Percentiles rank a stretch among this genome's conserved stretches.
phyloP scores from a whole-genome alignment of 2,888 invertebrate species.

The Zele albiditarsus region DNA sequence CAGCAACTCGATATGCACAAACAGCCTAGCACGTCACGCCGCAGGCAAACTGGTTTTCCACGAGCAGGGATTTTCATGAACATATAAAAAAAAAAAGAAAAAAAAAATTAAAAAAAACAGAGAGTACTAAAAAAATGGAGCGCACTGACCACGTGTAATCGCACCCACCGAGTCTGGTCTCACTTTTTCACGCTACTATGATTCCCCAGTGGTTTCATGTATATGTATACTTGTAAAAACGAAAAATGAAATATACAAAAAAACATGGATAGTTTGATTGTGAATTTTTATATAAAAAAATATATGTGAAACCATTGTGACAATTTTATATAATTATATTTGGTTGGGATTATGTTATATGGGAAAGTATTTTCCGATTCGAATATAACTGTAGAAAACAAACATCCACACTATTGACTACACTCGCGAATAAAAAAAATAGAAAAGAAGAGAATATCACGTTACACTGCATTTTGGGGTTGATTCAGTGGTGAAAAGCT shows the following conservation, averaged over 20 bases:
- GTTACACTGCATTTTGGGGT: no score
- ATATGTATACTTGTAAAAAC: neutral
- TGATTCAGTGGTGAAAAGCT: no score
- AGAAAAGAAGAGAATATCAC: no score
- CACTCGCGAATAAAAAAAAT: no score
- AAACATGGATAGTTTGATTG: neutral
- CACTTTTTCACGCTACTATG: neutral
- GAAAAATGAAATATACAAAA: neutral
- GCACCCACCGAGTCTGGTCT: neutral
- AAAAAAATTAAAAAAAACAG: slow-evolving; percentile 15
- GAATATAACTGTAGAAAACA: no score
- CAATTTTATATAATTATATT: no score
- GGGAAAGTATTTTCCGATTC: no score
- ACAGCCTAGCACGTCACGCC: slow-evolving; percentile 27
- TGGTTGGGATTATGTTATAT: no score
- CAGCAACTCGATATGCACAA: slow-evolving; percentile 33
- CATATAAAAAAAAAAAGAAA: neutral
- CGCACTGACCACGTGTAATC: slow-evolving; percentile 17
- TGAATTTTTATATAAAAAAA: neutral
- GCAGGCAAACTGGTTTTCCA: slow-evolving; percentile 45
- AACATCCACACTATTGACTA: no score
- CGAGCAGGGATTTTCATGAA: slow-evolving; percentile 44
- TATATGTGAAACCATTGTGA: no score
- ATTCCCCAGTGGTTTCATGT: neutral
- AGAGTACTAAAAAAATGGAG: neutral